Percentiles rank a stretch among this genome's conserved stretches.
These are phyloP conservation scores for Cecropterus lyciades DNA, from an alignment of 1,140 invertebrate species.

Conservation along the genomic window DNA sequence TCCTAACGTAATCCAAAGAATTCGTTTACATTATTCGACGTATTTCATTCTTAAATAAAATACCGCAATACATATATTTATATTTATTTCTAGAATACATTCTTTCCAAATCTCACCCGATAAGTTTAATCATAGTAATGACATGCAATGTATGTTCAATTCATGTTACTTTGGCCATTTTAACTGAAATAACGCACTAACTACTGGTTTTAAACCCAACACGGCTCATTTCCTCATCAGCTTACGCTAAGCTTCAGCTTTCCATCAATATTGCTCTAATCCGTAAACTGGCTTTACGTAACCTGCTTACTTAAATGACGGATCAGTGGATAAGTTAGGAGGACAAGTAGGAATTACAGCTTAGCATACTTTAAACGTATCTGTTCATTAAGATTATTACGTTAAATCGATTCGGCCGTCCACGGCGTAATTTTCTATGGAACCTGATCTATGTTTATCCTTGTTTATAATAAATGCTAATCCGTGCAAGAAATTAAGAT, in stretches of 20 bases:
- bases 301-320: constrained; percentile 1
- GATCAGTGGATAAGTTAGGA: constrained; percentile 11
- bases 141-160: no score
- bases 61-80: no score
- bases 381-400: neutral
- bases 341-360: constrained; percentile 18
- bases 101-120: no score
- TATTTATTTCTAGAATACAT: no score
- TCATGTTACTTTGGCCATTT: no score
- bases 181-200: neutral
- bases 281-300: neutral
- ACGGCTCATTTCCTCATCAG: neutral
- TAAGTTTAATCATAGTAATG: no score
- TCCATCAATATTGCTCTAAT: constrained; percentile 5
- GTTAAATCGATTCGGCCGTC: constrained; percentile 1
- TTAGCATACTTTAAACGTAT: constrained; percentile 14
- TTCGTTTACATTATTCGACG: no score
- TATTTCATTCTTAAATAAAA: no score
- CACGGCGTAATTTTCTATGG: neutral
- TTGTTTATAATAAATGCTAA: neutral
- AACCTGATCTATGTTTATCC: neutral
- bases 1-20: no score
- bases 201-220: neutral
- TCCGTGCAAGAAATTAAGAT: no score
- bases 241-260: neutral